A percentile compares a stretch with the other conserved stretches of the same genome.
phyloP scores from a whole-genome alignment of 2,113 vertebrate species.

The Lepus americanus region DNA sequence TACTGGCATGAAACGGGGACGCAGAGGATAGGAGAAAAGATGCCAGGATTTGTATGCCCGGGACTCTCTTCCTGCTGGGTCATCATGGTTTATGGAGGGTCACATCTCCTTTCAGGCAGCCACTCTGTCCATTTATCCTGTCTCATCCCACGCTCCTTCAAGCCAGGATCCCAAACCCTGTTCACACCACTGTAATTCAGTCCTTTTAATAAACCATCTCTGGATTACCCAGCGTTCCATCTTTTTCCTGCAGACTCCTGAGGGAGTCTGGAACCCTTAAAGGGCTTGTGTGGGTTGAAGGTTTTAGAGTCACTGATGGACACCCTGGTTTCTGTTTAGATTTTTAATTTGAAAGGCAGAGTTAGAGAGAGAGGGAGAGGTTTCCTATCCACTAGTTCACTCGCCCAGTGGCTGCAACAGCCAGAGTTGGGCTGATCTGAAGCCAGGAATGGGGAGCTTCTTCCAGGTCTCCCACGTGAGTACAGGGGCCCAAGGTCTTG shows the following conservation, averaged over 20 bases:
- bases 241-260: background rate
- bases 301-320: background rate
- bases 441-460: no score
- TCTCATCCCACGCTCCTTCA: background rate
- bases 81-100: background rate
- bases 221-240: background rate
- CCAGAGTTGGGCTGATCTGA: no score
- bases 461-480: no score
- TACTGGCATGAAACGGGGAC: background rate
- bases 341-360: no score
- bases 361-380: no score
- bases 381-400: no score
- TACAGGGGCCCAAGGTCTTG: no score
- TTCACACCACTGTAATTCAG: background rate
- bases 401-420: no score
- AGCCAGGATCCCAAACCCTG: background rate
- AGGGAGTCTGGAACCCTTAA: background rate
- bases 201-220: background rate
- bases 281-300: background rate
- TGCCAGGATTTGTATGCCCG: background rate
- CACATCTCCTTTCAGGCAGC: background rate
- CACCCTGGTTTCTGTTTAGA: background rate
- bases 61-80: background rate
- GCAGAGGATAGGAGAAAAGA: background rate
- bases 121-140: background rate